Conservation (phyloP, 2,888 invertebrate genomes). For the Bombylius major region DNA sequence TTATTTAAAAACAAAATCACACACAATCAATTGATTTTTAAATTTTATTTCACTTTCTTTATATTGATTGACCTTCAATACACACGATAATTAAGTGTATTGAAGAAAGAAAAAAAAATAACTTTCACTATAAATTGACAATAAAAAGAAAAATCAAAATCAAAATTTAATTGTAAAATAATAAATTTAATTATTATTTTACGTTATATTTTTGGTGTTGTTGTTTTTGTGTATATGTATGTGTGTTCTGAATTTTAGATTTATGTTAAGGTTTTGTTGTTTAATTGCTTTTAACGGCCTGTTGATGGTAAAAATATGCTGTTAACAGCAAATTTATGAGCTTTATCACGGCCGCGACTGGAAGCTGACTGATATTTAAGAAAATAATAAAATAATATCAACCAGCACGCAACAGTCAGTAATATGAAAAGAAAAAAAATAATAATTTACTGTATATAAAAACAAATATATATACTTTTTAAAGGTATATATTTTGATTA, state of each 20-base stretch:
- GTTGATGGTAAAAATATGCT: neutral
- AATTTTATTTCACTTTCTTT: too few relatives aligned
- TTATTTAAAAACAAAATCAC: too few relatives aligned
- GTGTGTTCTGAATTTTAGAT: neutral
- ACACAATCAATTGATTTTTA: too few relatives aligned
- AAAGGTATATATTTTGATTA: too few relatives aligned
- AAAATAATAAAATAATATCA: neutral
- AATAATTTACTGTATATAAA: neutral
- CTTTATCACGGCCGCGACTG: constrained; percentile 1
- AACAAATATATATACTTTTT: too few relatives aligned
- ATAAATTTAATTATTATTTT: too few relatives aligned
- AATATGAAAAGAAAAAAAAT: neutral
- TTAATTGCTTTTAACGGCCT: neutral
- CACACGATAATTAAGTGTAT: too few relatives aligned
- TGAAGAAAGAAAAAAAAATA: neutral
- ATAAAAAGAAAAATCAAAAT: neutral
- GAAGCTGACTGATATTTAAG: neutral
- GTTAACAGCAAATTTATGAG: neutral
- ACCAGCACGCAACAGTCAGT: neutral
- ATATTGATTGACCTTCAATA: too few relatives aligned
- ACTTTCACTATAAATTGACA: neutral
- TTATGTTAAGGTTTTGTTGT: neutral
- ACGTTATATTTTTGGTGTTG: too few relatives aligned
- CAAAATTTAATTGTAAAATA: too few relatives aligned
- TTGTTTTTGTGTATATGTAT: too few relatives aligned